Conservation (phyloP, 2,797 vertebrate genomes). For the Dendrocincla fuliginosa region DNA sequence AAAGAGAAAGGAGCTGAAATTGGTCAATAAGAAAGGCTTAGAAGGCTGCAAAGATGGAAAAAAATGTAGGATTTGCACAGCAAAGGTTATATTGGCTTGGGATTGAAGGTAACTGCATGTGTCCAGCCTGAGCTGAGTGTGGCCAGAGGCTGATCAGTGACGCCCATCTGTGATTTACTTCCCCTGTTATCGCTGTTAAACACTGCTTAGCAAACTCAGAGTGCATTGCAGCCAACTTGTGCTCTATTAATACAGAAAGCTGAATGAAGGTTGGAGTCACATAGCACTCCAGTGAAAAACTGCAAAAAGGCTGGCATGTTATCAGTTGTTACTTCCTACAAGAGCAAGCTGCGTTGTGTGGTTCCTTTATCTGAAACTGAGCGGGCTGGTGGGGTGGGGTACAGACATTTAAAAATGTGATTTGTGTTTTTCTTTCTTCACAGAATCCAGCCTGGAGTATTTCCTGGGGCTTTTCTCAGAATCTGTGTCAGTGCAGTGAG, state of each 20-base stretch:
- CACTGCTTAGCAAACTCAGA: background rate
- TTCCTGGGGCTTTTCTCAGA: constrained; percentile 56
- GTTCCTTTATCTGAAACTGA: background rate
- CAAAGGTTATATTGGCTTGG: background rate
- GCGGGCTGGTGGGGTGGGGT: background rate
- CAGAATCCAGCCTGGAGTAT: background rate
- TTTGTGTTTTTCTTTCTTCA: background rate
- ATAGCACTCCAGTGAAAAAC: background rate
- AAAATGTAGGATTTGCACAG: background rate
- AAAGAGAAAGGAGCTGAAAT: background rate
- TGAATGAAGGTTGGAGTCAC: background rate
- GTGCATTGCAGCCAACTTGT: background rate
- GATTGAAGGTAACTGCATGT: background rate
- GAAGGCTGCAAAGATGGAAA: background rate
- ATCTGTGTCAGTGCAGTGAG: background rate
- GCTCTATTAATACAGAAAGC: background rate
- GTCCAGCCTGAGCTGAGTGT: background rate
- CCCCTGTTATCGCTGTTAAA: background rate
- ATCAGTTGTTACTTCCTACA: background rate
- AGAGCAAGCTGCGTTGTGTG: background rate
- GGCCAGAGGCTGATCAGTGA: background rate
- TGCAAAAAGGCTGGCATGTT: background rate
- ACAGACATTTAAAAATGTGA: background rate
- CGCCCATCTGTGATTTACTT: background rate
- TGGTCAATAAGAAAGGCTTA: background rate